Evolutionary conservation across 2,888 invertebrate species (phyloP).

Genomic region (Conops quadrifasciatus): DNA sequence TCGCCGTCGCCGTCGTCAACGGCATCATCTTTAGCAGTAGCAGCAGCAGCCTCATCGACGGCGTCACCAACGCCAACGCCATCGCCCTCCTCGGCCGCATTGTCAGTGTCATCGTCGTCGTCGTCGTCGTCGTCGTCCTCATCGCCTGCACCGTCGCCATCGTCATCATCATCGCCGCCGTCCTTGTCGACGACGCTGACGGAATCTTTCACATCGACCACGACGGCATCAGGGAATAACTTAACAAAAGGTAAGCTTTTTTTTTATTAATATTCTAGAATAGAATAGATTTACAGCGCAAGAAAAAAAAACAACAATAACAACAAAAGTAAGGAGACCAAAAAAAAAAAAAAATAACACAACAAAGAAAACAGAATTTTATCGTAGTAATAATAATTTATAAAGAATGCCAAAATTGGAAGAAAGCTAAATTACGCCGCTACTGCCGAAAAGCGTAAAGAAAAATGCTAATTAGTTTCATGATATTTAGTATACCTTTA

Average conservation of each 20-base stretch:
- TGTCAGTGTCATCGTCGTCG: conserved; percentile 19
- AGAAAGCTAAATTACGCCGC: background rate
- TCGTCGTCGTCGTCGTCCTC: conserved; percentile 25
- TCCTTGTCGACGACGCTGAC: conserved; percentile 17
- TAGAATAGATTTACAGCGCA: background rate
- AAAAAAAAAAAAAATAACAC: background rate
- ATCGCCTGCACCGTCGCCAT: background rate
- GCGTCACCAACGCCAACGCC: conserved; percentile 49
- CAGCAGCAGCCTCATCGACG: conserved; percentile 43
- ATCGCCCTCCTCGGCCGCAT: conserved; percentile 23
- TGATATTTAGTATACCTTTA: too few species aligned
- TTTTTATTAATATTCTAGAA: background rate
- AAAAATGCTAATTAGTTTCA: too few species aligned
- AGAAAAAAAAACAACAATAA: background rate
- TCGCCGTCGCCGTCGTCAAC: conserved; percentile 22
- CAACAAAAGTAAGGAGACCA: background rate
- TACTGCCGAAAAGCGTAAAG: background rate
- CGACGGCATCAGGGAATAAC: conserved; percentile 15
- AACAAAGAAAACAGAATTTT: too few species aligned
- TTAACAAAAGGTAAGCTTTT: conserved; percentile 30
- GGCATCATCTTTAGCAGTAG: conserved; percentile 18
- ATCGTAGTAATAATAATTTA: background rate
- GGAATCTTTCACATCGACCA: conserved; percentile 5
- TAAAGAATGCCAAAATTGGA: background rate
- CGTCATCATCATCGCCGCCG: background rate